These are phyloP conservation scores for Ochotona curzoniae DNA, from an alignment of 2,113 vertebrate genomes.

Conservation along the genomic window DNA sequence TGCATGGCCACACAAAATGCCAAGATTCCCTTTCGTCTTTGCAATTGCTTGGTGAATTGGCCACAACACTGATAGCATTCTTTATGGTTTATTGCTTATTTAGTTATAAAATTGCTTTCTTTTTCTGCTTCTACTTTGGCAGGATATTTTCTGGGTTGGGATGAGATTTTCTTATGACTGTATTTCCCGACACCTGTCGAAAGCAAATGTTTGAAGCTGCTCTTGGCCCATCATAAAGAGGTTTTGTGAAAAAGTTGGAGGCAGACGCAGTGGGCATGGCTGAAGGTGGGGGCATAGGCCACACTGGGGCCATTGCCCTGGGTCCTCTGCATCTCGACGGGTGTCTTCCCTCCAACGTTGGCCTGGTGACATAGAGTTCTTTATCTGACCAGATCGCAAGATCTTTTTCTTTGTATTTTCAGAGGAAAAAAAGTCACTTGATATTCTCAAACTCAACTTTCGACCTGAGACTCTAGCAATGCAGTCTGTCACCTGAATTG, in stretches of 20 bases:
- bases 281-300: neutral
- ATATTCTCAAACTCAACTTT: neutral
- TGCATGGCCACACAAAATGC: no score
- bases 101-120: neutral
- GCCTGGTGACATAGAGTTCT: no score
- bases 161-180: neutral
- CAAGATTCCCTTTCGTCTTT: neutral
- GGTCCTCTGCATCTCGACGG: no score
- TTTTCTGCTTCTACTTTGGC: neutral
- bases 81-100: neutral
- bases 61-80: neutral
- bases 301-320: no score
- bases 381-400: neutral
- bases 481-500: rapidly evolving
- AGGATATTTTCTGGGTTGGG: neutral
- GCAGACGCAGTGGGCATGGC: no score
- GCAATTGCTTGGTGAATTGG: neutral
- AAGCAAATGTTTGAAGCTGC: neutral
- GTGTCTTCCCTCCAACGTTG: no score
- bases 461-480: neutral
- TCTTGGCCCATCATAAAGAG: neutral
- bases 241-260: neutral
- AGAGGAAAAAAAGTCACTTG: neutral
- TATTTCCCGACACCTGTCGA: neutral
- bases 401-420: neutral